Base-by-base conservation (phyloP, 1,140 invertebrate genomes). In the Rhagoletis pomonella region DNA sequence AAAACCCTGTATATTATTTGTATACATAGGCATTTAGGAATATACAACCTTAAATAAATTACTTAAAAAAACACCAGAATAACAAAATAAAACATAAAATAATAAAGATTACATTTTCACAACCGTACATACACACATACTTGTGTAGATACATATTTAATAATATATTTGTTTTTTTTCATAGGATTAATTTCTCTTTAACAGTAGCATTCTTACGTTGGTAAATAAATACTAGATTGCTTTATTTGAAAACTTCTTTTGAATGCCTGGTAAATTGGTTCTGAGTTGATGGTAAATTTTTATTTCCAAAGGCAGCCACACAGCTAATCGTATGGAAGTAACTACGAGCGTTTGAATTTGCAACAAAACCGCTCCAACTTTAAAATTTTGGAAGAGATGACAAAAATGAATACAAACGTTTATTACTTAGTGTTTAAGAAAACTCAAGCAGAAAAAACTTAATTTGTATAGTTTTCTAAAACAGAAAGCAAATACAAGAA, bases 331-430 rank as follows among this genome's bases (percentile, higher is more conserved):
- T n/a, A n/a, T n/a, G n/a, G n/a, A n/a, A n/a, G n/a, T 9, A 55
- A 1, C 50, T 55, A 55, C n/a, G n/a, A 55, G 4, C 50, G 50
- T 6, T 55, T 55, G 50, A 62, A 67, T 17, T 62, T 60, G 84
- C 84, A 85, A 85, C 58, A 85, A 85, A 85, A 60, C 55, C 84
- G 84, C 62, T 42, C 29, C 42, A 3, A 62, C 17, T 62, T 55
- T 9, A n/a, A 29, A 81, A 50, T 81, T 17, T 81, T 19, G 73
- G 47, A 81, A 50, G 42, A 10, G 17, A n/a, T n/a, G 19, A 67
- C 6, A 29, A 67, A n/a, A 62, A 62, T n/a, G 12, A 62, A 12
- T 67, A 29, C 29, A 67, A 81, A 50, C 50, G 50, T 50, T 81
- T 55, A 55, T 81, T 81, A 47, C 73, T 19, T 81, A 81, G 47